Conservation (phyloP, 2,888 invertebrate genomes). For the Catocala sponsa region DNA sequence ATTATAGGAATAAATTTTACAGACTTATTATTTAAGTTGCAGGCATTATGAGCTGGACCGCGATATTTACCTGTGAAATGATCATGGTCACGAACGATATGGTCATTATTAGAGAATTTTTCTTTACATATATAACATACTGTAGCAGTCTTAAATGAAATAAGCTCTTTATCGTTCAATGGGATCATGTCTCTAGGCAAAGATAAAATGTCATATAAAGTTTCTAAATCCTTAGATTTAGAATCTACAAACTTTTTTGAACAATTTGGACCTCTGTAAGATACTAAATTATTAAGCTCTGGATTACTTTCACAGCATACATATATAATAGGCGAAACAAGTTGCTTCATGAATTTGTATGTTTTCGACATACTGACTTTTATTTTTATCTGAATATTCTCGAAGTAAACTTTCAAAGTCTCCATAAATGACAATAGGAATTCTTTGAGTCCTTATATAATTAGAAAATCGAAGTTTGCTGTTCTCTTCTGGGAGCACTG, state of each 20-base stretch:
- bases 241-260: not conserved
- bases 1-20: not conserved
- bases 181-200: too few relatives aligned
- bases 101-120: too few relatives aligned
- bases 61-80: too few relatives aligned
- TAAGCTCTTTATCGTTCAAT: too few relatives aligned
- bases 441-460: slow-evolving; percentile 8
- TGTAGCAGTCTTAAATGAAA: too few relatives aligned
- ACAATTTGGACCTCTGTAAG: slow-evolving; percentile 12
- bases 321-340: slow-evolving; percentile 10
- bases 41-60: too few relatives aligned
- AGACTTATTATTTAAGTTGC: not conserved
- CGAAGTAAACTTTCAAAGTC: slow-evolving; percentile 8
- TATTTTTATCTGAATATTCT: slow-evolving; percentile 12
- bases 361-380: slow-evolving; percentile 4
- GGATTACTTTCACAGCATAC: slow-evolving; percentile 9
- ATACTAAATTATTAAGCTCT: slow-evolving; percentile 5
- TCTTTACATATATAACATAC: too few relatives aligned
- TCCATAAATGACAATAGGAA: too few relatives aligned
- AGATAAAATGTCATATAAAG: too few relatives aligned
- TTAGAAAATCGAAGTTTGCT: slow-evolving; percentile 7
- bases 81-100: too few relatives aligned
- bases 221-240: too few relatives aligned
- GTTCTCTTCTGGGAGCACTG: slow-evolving; percentile 2
- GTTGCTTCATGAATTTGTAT: slow-evolving; percentile 11